These are phyloP conservation scores for Pseudomugil gertrudae DNA, from an alignment of 2,797 vertebrate species.

Conservation along the genomic window DNA sequence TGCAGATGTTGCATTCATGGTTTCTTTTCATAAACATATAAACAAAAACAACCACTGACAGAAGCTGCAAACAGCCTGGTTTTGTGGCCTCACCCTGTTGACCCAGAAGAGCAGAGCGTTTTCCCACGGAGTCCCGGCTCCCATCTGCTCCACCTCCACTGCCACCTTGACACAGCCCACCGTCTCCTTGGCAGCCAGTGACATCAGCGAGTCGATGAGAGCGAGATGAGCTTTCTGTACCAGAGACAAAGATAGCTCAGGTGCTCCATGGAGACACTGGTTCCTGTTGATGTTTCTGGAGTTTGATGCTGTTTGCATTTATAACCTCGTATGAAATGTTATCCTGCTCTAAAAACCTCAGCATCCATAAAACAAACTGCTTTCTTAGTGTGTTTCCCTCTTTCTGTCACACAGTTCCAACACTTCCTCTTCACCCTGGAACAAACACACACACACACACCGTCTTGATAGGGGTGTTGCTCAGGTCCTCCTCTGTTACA, in stretches of 20 bases:
- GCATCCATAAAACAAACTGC: background rate
- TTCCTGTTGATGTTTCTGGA: background rate
- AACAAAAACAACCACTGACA: constrained; percentile 1
- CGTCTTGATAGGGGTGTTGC: constrained; percentile 85
- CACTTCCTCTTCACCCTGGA: background rate
- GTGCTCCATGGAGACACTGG: background rate
- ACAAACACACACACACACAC: constrained; percentile 63
- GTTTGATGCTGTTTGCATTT: too few relatives aligned
- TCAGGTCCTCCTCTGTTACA: constrained; percentile 83
- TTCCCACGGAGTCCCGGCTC: constrained; percentile 81
- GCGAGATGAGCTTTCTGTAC: constrained; percentile 87
- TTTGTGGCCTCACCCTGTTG: constrained; percentile 83
- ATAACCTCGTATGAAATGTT: too few relatives aligned
- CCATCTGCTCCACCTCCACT: constrained; percentile 78
- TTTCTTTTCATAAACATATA: too few relatives aligned
- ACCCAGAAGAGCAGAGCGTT: constrained; percentile 90
- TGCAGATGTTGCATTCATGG: too few relatives aligned
- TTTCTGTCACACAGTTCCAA: background rate
- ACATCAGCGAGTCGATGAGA: constrained; percentile 89
- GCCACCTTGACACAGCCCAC: constrained; percentile 81
- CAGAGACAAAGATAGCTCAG: constrained; percentile 15
- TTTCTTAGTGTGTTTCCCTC: background rate
- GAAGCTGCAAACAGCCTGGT: background rate
- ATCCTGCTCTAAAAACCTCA: background rate
- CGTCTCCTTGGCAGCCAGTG: constrained; percentile 82